Evolutionary conservation across 2,113 vertebrate genomes (phyloP), one percentile per base, ranked within the genome.

Genomic region (Podarcis muralis): DNA sequence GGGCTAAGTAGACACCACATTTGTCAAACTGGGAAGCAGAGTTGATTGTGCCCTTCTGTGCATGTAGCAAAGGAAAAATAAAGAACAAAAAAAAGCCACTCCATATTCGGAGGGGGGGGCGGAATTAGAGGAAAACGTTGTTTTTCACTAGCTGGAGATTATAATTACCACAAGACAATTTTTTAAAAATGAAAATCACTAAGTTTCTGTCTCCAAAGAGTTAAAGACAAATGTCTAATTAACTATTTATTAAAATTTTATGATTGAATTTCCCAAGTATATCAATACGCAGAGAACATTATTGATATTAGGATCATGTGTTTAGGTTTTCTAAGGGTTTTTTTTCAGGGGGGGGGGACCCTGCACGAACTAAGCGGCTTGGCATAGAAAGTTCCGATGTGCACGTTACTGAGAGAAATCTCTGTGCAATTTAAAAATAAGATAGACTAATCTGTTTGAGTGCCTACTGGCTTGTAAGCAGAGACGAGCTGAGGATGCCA

Each of bases 381-480:
- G 94, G 93, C 92, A 92, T 0, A 4, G 87, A 86, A 92, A 94
- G 90, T 89, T 88, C 32, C 69, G 84, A 86, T 72, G 85, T 93
- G 85, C 30, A 53, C 88, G 88, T 91, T 92, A 91, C 92, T 79
- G 91, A 88, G 68, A 66, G 78, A 81, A 92, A 94, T 90, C 84
- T 94, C 77, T 87, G 87, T 82, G 94, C 93, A 89, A 94, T 95
- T 90, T 93, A 93, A 96, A 95, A 95, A 94, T 92, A 95, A 96
- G 94, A 96, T 91, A 93, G 96, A 95, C 93, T 94, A 94, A 95
- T 96, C 93, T 90, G 92, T 96, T 95, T 97, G 94, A 96, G 95
- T 93, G 93, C 93, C 94, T 95, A 95, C 92, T 93, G 96, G 93
- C 93, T 96, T 96, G 82, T 94, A 95, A 96, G 91, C 90, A 91